Percentiles rank a stretch among this genome's conserved stretches.
Conservation (phyloP, 2,888 invertebrate species). For the Ypsolopha scabrella region DNA sequence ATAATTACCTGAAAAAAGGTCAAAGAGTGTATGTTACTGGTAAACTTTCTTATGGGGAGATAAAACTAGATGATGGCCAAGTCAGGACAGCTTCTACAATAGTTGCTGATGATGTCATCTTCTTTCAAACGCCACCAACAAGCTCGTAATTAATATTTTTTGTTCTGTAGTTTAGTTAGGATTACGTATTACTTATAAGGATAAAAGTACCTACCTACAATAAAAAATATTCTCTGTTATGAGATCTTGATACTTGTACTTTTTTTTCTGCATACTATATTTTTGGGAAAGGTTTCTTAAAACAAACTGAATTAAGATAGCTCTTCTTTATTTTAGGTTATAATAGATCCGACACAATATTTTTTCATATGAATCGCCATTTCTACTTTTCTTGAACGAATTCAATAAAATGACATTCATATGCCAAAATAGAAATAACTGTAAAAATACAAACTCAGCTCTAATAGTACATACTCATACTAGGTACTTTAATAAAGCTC, state of each 20-base stretch:
- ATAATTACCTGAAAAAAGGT: slow-evolving; percentile 86
- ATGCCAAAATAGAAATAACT: slow-evolving; percentile 53
- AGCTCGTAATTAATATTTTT: no score
- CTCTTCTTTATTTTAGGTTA: slow-evolving; percentile 61
- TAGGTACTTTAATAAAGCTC: slow-evolving; percentile 70
- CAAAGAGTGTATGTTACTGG: slow-evolving; percentile 87
- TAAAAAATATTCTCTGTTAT: neutral
- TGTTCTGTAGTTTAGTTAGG: no score
- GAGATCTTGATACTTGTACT: neutral
- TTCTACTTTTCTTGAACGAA: slow-evolving; percentile 49
- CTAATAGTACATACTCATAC: slow-evolving; percentile 53
- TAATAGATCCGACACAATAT: slow-evolving; percentile 60
- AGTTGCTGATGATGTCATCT: slow-evolving; percentile 89
- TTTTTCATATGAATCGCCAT: slow-evolving; percentile 35
- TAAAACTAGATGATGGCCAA: slow-evolving; percentile 82
- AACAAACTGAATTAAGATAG: slow-evolving; percentile 32
- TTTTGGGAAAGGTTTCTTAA: neutral
- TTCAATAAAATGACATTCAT: slow-evolving; percentile 46
- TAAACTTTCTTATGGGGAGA: slow-evolving; percentile 86
- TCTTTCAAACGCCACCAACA: slow-evolving; percentile 67
- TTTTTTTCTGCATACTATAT: neutral
- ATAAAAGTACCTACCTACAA: no score
- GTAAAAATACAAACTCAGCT: slow-evolving; percentile 68
- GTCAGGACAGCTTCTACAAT: slow-evolving; percentile 80
- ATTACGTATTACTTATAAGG: no score